Conservation (phyloP, 2,888 invertebrate species). For the Nomada ferruginata region DNA sequence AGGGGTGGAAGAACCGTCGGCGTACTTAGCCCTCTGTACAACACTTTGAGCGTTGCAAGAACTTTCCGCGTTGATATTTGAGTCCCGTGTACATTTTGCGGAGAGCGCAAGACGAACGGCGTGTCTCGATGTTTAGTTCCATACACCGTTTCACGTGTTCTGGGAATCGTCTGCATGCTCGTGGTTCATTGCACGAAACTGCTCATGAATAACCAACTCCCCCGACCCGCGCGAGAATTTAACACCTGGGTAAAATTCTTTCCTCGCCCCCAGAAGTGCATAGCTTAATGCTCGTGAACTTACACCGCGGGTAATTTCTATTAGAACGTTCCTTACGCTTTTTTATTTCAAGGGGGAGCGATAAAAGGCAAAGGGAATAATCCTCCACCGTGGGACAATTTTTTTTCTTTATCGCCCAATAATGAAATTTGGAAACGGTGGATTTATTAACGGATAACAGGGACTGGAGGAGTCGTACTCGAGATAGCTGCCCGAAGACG, state of each 20-base stretch:
- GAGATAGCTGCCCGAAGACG: conserved; percentile 18
- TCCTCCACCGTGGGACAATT: not conserved
- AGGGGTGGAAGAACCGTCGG: conserved; percentile 18
- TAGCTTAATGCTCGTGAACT: no score
- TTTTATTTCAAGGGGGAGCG: no score
- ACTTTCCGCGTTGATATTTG: conserved; percentile 27
- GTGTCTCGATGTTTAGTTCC: conserved; percentile 19
- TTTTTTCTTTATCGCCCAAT: not conserved
- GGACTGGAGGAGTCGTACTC: not conserved
- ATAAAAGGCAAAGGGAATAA: no score
- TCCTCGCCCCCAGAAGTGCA: no score
- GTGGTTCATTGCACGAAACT: not conserved
- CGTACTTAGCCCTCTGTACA: conserved; percentile 5
- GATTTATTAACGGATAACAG: conserved; percentile 37
- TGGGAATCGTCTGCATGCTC: not conserved
- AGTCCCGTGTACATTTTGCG: conserved; percentile 14
- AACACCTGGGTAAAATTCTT: no score
- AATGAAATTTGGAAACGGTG: not conserved
- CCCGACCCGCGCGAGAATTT: no score
- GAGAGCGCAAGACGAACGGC: not conserved
- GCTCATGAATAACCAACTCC: not conserved
- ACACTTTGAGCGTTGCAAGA: conserved; percentile 14
- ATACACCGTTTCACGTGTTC: not conserved
- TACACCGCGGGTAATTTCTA: not conserved
- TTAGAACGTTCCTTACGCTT: conserved; percentile 12